phyloP scores from a whole-genome alignment of 2,888 invertebrate genomes.

The Tolmerus cingulatus region DNA sequence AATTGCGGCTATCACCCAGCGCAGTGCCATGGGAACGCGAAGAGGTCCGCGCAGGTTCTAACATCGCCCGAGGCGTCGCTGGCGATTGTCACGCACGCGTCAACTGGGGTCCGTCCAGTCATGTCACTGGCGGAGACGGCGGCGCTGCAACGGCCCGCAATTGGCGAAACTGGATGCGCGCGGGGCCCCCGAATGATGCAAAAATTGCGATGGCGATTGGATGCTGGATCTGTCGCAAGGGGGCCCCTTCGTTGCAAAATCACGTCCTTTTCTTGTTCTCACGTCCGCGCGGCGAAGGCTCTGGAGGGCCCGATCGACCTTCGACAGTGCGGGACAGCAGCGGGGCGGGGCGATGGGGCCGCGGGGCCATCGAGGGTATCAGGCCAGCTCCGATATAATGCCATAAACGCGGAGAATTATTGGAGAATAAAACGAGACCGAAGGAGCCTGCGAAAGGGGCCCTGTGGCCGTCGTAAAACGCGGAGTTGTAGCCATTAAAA shows the following conservation, averaged over 20 bases:
- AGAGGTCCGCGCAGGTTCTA: not conserved
- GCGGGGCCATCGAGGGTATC: not conserved
- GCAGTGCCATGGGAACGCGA: constrained; percentile 13
- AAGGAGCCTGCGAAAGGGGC: constrained; percentile 6
- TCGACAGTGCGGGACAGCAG: not conserved
- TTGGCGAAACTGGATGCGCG: constrained; percentile 2
- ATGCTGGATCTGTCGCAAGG: constrained; percentile 39
- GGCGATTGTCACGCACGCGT: constrained; percentile 48
- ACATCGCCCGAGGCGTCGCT: constrained; percentile 46
- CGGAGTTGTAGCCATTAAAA: constrained; percentile 32
- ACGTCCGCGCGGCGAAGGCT: constrained; percentile 10
- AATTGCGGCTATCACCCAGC: constrained; percentile 18
- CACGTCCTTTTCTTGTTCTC: constrained; percentile 36
- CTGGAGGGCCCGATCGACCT: constrained; percentile 34
- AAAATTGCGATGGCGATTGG: constrained; percentile 36
- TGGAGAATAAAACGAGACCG: constrained; percentile 26
- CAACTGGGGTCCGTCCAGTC: constrained; percentile 31
- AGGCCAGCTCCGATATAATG: constrained; percentile 37
- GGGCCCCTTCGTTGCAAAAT: constrained; percentile 6
- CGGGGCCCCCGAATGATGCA: not conserved
- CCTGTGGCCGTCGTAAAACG: constrained; percentile 30
- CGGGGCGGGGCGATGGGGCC: not conserved
- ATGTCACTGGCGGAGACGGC: not conserved
- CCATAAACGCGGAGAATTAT: constrained; percentile 42
- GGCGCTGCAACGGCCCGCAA: not conserved